Base-by-base conservation (phyloP, 2,888 invertebrate species). In the Gortyna flavago region DNA sequence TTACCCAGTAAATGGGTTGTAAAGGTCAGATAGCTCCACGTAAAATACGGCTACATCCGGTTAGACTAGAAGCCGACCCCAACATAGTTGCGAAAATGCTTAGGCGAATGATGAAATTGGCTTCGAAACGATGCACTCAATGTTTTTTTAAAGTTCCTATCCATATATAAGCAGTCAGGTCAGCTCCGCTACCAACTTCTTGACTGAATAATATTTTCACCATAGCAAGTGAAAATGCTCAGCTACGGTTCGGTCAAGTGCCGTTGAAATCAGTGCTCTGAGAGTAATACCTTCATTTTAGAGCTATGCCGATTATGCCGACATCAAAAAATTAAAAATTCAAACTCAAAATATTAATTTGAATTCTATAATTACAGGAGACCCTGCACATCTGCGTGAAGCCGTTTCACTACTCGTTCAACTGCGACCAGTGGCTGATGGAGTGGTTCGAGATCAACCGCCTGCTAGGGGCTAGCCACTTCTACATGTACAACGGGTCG, bases 401-500 rank as follows among this genome's bases (percentile, higher is more conserved):
- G 91, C 99, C 99, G 0, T 97, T 99, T 84, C 99, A 99, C 94
- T 99, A 98, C 93, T 97, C 98, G 88, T 99, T 99, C 94, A 98
- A 98, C 91, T 97, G 98, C 87, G 98, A 98, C 8, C 96, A 98
- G 77, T 98, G 98, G 97, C 96, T 99, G 85, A 95, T 99, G 88
- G 99, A 99, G 95, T 99, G 99, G 97, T 97, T 99, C 89, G 99
- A 99, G 94, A 96, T 99, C 89, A 98, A 99, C 94, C 97, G 97
- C 16, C 95, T 99, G 62, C 96, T 99, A 86, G 99, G 99, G 0
- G 98, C 98, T 61, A 97, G 97, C 72, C 99, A 99, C 93, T 99
- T 99, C 94, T 98, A 98, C 73, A 98, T 99, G 95, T 99, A 99
- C 96, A 99, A 99, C 93, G 98, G 98, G 93, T 99, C 99, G 0